These are phyloP conservation scores for Suillia variegata DNA, from an alignment of 2,888 invertebrate genomes.

Conservation along the genomic window DNA sequence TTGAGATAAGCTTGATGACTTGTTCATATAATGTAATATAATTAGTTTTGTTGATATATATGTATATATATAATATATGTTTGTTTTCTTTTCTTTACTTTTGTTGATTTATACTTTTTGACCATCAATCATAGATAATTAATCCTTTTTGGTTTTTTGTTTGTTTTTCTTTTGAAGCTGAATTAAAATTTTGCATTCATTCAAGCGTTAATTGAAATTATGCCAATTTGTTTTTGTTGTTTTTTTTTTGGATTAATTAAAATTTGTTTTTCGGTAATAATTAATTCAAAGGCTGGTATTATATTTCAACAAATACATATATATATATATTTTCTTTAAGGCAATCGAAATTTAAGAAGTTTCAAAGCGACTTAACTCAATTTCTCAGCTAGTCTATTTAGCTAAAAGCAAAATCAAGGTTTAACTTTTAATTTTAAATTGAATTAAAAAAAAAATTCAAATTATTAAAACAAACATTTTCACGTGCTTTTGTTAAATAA, in stretches of 20 bases:
- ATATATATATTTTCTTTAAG: too few species aligned
- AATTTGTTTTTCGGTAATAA: constrained; percentile 26
- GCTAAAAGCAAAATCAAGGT: too few species aligned
- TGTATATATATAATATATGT: constrained; percentile 31
- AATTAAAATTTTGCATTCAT: neutral
- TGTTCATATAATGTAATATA: constrained; percentile 51
- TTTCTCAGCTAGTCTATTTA: too few species aligned
- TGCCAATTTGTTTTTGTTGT: constrained; percentile 16
- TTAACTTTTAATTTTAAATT: too few species aligned
- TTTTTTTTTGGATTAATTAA: constrained; percentile 25
- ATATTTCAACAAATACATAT: neutral
- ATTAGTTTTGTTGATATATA: constrained; percentile 32
- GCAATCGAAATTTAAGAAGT: neutral
- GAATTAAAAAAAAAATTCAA: too few species aligned
- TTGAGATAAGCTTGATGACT: constrained; percentile 54
- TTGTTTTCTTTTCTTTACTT: constrained; percentile 8
- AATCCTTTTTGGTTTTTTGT: constrained; percentile 28
- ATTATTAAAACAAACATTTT: too few species aligned
- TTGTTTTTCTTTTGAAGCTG: constrained; percentile 27
- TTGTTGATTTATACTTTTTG: constrained; percentile 10
- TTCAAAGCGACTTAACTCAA: neutral
- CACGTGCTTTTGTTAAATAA: too few species aligned
- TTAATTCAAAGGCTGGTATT: neutral
- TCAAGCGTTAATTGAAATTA: constrained; percentile 19
- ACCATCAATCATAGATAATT: constrained; percentile 14